These are phyloP conservation scores for Lasius fuliginosus DNA, from an alignment of 2,888 invertebrate genomes.

Conservation along the genomic window DNA sequence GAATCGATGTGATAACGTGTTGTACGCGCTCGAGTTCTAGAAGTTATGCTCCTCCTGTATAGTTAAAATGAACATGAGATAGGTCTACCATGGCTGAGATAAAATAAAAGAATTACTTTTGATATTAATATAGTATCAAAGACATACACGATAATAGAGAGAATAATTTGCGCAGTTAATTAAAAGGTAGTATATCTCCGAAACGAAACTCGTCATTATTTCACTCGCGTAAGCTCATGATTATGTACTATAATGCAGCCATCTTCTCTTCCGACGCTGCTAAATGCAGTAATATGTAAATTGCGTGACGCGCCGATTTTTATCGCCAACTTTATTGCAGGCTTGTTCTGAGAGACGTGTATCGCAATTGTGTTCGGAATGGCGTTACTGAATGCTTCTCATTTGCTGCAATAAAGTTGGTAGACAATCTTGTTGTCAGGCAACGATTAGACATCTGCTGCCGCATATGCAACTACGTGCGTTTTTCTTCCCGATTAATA, in stretches of 20 bases:
- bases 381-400: conserved; percentile 41
- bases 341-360: conserved; percentile 23
- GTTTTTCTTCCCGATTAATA: conserved; percentile 46
- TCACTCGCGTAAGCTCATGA: conserved; percentile 30
- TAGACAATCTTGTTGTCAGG: conserved; percentile 53
- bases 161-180: conserved; percentile 18
- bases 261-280: not conserved
- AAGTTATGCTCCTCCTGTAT: not conserved
- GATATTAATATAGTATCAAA: conserved; percentile 29
- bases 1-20: not conserved
- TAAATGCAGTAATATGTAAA: conserved; percentile 32
- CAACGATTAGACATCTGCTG: conserved; percentile 65
- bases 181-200: conserved; percentile 17
- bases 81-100: not conserved
- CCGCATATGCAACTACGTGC: conserved; percentile 49
- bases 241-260: conserved; percentile 1
- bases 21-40: no score
- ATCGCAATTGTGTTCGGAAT: conserved; percentile 30
- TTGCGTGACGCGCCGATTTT: conserved; percentile 18
- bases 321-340: conserved; percentile 15
- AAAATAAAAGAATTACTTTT: conserved; percentile 8
- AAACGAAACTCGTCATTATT: conserved; percentile 26
- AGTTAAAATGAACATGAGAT: not conserved
- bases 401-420: conserved; percentile 18
- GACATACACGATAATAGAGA: not conserved